Evolutionary conservation across 2,888 invertebrate genomes (phyloP).

Genomic region (Polydrusus cervinus): DNA sequence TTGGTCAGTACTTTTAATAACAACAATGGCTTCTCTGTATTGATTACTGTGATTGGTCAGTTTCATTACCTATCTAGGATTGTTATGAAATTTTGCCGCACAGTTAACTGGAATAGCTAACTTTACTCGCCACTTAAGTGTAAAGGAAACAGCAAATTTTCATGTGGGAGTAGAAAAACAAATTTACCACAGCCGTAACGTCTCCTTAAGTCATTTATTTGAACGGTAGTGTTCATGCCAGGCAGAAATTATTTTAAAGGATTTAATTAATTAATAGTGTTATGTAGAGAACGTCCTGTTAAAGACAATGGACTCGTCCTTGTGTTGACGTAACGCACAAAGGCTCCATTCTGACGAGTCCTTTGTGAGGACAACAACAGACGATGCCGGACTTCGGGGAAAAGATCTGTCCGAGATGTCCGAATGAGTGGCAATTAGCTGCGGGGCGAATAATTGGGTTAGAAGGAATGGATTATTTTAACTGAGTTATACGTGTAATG

Average conservation of each 20-base stretch:
- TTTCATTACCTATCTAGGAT: too few relatives aligned
- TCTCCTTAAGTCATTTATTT: conserved; percentile 43
- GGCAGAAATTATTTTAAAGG: conserved; percentile 61
- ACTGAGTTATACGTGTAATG: conserved; percentile 14
- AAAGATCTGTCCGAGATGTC: conserved; percentile 55
- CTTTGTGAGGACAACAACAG: conserved; percentile 61
- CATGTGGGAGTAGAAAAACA: too few relatives aligned
- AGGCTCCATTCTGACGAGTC: conserved; percentile 60
- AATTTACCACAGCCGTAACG: too few relatives aligned
- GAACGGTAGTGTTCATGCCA: conserved; percentile 61
- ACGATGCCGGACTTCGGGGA: conserved; percentile 51
- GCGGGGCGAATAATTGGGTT: conserved; percentile 39
- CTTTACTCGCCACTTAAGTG: too few relatives aligned
- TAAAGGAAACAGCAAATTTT: too few relatives aligned
- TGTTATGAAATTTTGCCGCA: too few relatives aligned
- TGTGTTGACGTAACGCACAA: conserved; percentile 61
- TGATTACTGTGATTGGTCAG: too few relatives aligned
- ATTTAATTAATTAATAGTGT: conserved; percentile 64
- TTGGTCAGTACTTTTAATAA: too few relatives aligned
- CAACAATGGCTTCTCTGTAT: too few relatives aligned
- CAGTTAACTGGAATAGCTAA: too few relatives aligned
- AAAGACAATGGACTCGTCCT: conserved; percentile 57
- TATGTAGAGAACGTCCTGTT: conserved; percentile 57
- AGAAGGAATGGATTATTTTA: conserved; percentile 32
- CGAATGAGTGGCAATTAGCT: conserved; percentile 55